phyloP scores from a whole-genome alignment of 2,797 vertebrate genomes.

The Myripristis murdjan region DNA sequence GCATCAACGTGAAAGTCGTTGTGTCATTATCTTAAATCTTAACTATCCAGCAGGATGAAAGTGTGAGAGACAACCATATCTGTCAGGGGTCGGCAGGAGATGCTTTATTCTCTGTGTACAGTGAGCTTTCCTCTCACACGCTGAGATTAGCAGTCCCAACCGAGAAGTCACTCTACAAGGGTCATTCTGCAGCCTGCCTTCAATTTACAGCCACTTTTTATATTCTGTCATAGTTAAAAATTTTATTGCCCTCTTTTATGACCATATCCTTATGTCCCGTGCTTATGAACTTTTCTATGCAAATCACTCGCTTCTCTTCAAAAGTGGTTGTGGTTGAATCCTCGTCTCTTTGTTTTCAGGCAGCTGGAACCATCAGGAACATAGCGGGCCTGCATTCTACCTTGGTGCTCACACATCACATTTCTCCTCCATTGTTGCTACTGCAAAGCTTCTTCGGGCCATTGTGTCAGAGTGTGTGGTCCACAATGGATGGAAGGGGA shows the following conservation, averaged over 20 bases:
- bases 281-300: conserved; percentile 90
- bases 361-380: conserved; percentile 59
- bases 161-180: conserved; percentile 76
- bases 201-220: conserved; percentile 88
- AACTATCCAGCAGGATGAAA: conserved; percentile 80
- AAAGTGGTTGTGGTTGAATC: conserved; percentile 54
- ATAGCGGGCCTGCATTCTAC: conserved; percentile 1
- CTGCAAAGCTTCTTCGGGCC: not conserved
- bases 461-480: conserved; percentile 41
- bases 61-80: conserved; percentile 82
- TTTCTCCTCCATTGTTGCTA: conserved; percentile 11
- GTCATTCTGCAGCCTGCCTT: conserved; percentile 82
- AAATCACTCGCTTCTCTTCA: conserved; percentile 82
- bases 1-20: conserved; percentile 84
- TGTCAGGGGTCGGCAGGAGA: conserved; percentile 76
- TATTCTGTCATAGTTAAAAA: conserved; percentile 88
- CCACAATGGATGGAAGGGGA: conserved; percentile 51
- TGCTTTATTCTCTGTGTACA: conserved; percentile 86
- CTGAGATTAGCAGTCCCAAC: conserved; percentile 77
- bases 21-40: conserved; percentile 87
- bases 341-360: conserved; percentile 73
- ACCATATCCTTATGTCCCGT: conserved; percentile 86
- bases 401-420: not conserved
- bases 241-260: conserved; percentile 86
- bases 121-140: conserved; percentile 69